These are phyloP conservation scores for Halocynthia aurantium DNA, from an alignment of 23 tunicate genomes.

Conservation along the genomic window DNA sequence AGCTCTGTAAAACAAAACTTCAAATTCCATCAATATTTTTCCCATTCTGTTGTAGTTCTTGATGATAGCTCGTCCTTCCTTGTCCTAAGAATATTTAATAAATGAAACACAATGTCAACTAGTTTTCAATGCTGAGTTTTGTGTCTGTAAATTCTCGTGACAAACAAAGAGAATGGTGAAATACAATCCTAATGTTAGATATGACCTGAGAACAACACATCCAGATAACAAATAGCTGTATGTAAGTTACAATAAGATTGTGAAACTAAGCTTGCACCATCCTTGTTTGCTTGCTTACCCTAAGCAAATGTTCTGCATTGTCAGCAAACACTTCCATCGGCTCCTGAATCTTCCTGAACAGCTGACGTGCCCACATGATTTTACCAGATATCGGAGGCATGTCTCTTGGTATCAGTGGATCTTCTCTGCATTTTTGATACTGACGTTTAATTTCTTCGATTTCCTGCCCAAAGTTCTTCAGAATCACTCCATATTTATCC, in stretches of 20 bases:
- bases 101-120: no score
- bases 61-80: conserved; percentile 65
- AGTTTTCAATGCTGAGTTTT: no score
- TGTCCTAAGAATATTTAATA: conserved; percentile 26
- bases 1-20: conserved; percentile 80
- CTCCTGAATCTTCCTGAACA: conserved; percentile 78
- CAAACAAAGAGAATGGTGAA: no score
- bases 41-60: conserved; percentile 86
- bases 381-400: conserved; percentile 96
- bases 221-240: no score
- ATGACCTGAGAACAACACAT: no score
- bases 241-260: no score
- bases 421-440: conserved; percentile 86
- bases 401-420: conserved; percentile 84
- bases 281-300: conserved; percentile 18
- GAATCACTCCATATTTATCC: conserved; percentile 74
- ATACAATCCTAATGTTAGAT: no score
- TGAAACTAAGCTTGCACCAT: no score
- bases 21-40: conserved; percentile 95
- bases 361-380: conserved; percentile 94
- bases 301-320: conserved; percentile 64
- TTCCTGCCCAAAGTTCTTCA: conserved; percentile 74
- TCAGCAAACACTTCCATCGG: conserved; percentile 78
- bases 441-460: conserved; percentile 80
- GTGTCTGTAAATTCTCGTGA: no score